phyloP scores from a whole-genome alignment of 2,888 invertebrate genomes.

The Papilio elwesi region DNA sequence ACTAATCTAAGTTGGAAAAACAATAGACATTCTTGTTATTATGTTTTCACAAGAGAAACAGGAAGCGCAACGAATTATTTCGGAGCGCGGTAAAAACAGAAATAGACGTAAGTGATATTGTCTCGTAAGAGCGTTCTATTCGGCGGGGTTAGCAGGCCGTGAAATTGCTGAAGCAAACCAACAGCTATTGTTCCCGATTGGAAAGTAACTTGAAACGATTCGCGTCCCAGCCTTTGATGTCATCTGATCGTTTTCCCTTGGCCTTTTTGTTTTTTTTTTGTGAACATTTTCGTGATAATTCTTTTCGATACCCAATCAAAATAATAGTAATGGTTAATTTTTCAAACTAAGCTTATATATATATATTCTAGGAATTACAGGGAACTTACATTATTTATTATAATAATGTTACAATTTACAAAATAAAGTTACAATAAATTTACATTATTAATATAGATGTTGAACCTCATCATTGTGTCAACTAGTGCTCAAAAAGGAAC shows the following conservation, averaged over 20 bases:
- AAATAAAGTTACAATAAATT: no score
- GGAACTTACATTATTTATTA: no score
- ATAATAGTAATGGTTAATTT: constrained; percentile 4
- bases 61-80: constrained; percentile 21
- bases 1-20: not conserved
- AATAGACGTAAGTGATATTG: constrained; percentile 54
- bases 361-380: not conserved
- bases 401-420: no score
- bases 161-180: constrained; percentile 61
- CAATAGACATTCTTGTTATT: not conserved
- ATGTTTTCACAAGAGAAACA: not conserved
- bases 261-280: constrained; percentile 17
- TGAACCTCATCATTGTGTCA: no score
- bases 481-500: no score
- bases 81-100: constrained; percentile 15
- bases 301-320: not conserved
- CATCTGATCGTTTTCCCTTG: constrained; percentile 33
- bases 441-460: no score
- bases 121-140: constrained; percentile 60
- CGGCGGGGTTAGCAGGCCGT: constrained; percentile 63
- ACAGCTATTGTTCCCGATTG: constrained; percentile 40
- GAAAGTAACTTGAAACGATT: constrained; percentile 37
- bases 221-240: constrained; percentile 34
- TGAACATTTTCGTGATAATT: constrained; percentile 21
- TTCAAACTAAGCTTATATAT: not conserved